These are phyloP conservation scores for Eupithecia abbreviata DNA, from an alignment of 2,888 invertebrate genomes.

Conservation along the genomic window DNA sequence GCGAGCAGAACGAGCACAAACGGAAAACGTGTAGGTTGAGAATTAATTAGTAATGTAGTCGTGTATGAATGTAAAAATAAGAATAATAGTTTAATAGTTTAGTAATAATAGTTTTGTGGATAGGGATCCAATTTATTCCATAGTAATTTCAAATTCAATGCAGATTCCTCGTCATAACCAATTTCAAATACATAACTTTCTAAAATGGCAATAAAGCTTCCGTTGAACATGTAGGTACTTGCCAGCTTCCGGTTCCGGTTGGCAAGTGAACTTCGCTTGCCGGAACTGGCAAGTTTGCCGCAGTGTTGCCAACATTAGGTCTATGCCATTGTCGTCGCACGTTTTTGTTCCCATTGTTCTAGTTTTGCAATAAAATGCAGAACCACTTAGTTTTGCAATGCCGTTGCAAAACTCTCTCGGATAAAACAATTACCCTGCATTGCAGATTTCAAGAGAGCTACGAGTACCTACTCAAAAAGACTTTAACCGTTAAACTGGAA, in stretches of 20 bases:
- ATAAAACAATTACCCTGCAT: background rate
- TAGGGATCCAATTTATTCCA: slow-evolving; percentile 10
- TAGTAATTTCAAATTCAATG: slow-evolving; percentile 21
- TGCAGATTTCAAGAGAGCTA: background rate
- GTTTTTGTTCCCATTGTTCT: slow-evolving; percentile 40
- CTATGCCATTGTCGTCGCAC: slow-evolving; percentile 45
- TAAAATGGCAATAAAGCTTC: slow-evolving; percentile 47
- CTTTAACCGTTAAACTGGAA: background rate
- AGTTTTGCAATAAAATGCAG: slow-evolving; percentile 28
- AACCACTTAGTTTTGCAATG: slow-evolving; percentile 11
- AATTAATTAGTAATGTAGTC: too few species aligned
- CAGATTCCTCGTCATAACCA: slow-evolving; percentile 34
- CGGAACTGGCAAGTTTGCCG: slow-evolving; percentile 61
- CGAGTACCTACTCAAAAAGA: background rate
- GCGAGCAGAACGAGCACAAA: too few species aligned
- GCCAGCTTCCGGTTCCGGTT: slow-evolving; percentile 55
- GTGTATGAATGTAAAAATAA: too few species aligned
- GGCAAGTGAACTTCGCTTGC: slow-evolving; percentile 49
- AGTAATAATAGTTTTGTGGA: too few species aligned
- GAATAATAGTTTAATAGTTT: too few species aligned
- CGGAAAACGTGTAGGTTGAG: too few species aligned
- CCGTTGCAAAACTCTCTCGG: background rate
- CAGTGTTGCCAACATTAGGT: slow-evolving; percentile 55
- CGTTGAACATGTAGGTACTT: slow-evolving; percentile 44
- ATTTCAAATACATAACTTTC: slow-evolving; percentile 43